A percentile compares a stretch with the other conserved stretches of the same genome.
These are phyloP conservation scores for Stramonita haemastoma DNA, from an alignment of 2,888 invertebrate genomes.

Conservation along the genomic window DNA sequence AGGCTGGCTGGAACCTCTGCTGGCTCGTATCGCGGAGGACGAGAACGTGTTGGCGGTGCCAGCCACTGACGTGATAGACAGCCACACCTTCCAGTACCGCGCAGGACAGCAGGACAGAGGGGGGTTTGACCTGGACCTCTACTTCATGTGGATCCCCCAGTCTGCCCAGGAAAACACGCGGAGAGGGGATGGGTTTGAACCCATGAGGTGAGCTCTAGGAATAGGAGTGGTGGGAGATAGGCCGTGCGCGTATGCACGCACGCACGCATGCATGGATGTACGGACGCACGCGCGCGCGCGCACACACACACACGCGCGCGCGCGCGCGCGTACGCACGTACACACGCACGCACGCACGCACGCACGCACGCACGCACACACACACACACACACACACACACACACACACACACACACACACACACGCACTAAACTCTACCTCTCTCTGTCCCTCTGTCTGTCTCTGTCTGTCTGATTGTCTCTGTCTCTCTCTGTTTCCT, in stretches of 20 bases:
- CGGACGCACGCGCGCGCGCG: slow-evolving; percentile 1
- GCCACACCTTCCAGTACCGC: slow-evolving; percentile 45
- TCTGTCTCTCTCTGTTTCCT: neutral
- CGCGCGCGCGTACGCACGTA: neutral
- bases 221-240: neutral
- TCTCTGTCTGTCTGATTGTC: neutral
- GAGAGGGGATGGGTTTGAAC: slow-evolving; percentile 30
- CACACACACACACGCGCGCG: neutral
- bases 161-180: slow-evolving; percentile 26
- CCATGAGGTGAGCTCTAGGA: slow-evolving; percentile 27
- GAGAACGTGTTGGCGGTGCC: slow-evolving; percentile 51
- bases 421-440: too few relatives aligned
- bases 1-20: slow-evolving; percentile 56
- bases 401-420: too few relatives aligned
- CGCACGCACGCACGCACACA: too few relatives aligned
- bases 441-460: neutral
- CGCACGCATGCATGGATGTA: neutral
- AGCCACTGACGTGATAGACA: slow-evolving; percentile 46
- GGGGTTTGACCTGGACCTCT: slow-evolving; percentile 47
- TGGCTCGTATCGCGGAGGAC: slow-evolving; percentile 48
- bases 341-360: too few relatives aligned
- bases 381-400: too few relatives aligned
- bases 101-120: slow-evolving; percentile 21
- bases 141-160: slow-evolving; percentile 60
- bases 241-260: neutral